Evolutionary conservation across 2,797 vertebrate genomes (phyloP), one percentile per base, ranked within the genome.

Genomic region (Phrynocephalus guinanensis): DNA sequence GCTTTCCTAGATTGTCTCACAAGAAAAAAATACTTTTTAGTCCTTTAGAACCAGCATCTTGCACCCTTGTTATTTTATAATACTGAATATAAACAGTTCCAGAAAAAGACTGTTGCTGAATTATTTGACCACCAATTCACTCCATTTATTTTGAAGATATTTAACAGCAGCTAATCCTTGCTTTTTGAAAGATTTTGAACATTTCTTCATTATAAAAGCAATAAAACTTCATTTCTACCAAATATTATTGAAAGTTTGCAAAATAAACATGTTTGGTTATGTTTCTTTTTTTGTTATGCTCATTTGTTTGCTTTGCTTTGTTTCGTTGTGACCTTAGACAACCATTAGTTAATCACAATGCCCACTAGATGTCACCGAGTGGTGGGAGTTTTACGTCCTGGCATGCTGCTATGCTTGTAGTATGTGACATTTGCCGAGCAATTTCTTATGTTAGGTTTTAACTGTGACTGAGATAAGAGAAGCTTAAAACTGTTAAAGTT

Each of bases 311-410:
- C 68, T 44, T 82, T 33, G 73, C 8, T 76, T 76, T 76, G 10
- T 2, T 33, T 60, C 56, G 70, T 88, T 82, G 16, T 87, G 56
- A 88, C 73, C 85, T 56, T 86, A 76, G 89, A 56, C n/a, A 82
- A 44, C 82, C 73, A 22, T 90, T 30, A 20, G 22, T 93, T 89
- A 87, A 85, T 26, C 79, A 18, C 82, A 89, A 76, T 44, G 9
- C 56, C 96, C 96, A 96, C 96, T 91, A 94, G 96, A 89, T 96
- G 96, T 94, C 96, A 88, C 92, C 94, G 71, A 26, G 71, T 50
- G 10, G 24, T 38, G 71, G 71, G 24, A 13, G 48, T 56, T 91
- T 79, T 73, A 6, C 86, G 8, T 28, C 20, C 44, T 56, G 28
- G 30, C 73, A 68, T 30, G 72, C 87, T 56, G 70, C 9, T 85